Conservation (phyloP, 1,140 invertebrate genomes). For the Dermatophagoides farinae region DNA sequence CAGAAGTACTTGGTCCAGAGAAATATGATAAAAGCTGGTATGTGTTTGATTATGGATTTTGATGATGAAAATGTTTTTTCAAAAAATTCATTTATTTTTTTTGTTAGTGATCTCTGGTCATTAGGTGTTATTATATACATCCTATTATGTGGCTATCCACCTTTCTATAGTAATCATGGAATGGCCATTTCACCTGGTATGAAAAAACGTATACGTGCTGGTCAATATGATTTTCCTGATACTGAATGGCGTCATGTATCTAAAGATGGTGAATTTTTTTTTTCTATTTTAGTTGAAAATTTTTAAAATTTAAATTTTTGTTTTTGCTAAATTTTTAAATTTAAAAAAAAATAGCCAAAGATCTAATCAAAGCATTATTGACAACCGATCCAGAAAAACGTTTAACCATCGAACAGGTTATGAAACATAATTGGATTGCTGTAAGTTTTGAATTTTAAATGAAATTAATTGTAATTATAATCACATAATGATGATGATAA, state of each 20-base stretch:
- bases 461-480: background rate
- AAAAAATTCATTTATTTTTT: slow-evolving; percentile 7
- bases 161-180: slow-evolving; percentile 93
- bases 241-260: slow-evolving; percentile 92
- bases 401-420: slow-evolving; percentile 70
- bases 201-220: slow-evolving; percentile 86
- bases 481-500: too few species aligned
- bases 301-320: slow-evolving; percentile 21
- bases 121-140: slow-evolving; percentile 94
- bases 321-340: slow-evolving; percentile 27
- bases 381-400: slow-evolving; percentile 76
- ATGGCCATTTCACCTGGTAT: slow-evolving; percentile 96
- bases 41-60: slow-evolving; percentile 3
- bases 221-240: slow-evolving; percentile 87
- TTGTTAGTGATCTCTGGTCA: slow-evolving; percentile 72
- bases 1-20: slow-evolving; percentile 84
- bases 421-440: slow-evolving; percentile 70
- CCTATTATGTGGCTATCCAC: slow-evolving; percentile 86
- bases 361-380: slow-evolving; percentile 77
- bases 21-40: slow-evolving; percentile 67
- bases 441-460: slow-evolving; percentile 32
- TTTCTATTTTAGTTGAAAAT: slow-evolving; percentile 4
- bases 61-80: background rate
- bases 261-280: slow-evolving; percentile 38
- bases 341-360: slow-evolving; percentile 43